These are phyloP conservation scores for Cephus pulcher DNA, from an alignment of 2,888 invertebrate species.

Conservation along the genomic window DNA sequence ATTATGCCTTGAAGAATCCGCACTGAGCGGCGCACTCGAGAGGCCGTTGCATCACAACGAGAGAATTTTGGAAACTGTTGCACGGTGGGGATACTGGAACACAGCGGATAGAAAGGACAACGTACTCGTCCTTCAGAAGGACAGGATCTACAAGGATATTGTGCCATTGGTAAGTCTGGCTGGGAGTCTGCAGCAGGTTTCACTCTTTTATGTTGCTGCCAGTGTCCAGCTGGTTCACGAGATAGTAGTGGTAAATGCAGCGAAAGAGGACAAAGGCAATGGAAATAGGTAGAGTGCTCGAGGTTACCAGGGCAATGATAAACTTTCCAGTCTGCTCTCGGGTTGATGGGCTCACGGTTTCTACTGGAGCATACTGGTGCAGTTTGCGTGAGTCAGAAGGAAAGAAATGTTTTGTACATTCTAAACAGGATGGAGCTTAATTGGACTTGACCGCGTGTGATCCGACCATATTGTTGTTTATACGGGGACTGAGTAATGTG, in stretches of 20 bases:
- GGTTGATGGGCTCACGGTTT: too few relatives aligned
- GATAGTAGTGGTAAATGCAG: too few relatives aligned
- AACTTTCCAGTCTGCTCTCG: too few relatives aligned
- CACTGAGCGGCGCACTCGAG: constrained; percentile 79
- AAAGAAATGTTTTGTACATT: constrained; percentile 34
- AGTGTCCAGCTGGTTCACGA: too few relatives aligned
- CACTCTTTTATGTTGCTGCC: too few relatives aligned
- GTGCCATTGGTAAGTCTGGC: constrained; percentile 57
- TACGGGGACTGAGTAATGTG: neutral
- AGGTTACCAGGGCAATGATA: too few relatives aligned
- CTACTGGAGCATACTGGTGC: neutral
- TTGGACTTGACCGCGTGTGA: constrained; percentile 44
- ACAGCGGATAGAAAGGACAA: constrained; percentile 87
- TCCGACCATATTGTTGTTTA: constrained; percentile 5
- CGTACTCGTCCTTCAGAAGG: constrained; percentile 75
- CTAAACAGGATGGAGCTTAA: constrained; percentile 57
- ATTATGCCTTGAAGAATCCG: constrained; percentile 83
- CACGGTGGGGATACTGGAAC: constrained; percentile 91
- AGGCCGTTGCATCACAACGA: constrained; percentile 84
- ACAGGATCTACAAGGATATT: constrained; percentile 62
- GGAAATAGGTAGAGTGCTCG: too few relatives aligned
- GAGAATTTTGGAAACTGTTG: constrained; percentile 75
- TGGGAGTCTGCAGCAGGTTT: too few relatives aligned
- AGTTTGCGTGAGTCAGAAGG: constrained; percentile 42
- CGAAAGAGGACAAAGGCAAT: too few relatives aligned